phyloP scores from a whole-genome alignment of 2,113 vertebrate genomes.

The Toxostoma redivivum region DNA sequence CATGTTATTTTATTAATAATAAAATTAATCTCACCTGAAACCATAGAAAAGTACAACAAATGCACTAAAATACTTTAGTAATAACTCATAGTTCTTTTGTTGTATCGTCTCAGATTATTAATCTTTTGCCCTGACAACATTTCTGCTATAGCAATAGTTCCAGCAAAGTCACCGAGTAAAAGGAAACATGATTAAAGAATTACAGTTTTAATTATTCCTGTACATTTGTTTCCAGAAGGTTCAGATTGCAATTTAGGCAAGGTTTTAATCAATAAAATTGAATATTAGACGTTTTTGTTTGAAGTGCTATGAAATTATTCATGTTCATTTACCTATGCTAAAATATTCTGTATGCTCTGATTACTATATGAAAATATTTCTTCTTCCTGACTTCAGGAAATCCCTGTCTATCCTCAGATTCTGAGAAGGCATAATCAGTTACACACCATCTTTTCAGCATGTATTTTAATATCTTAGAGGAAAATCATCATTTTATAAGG shows the following conservation, averaged over 20 bases:
- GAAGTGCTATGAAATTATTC: not conserved
- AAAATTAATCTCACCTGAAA: not conserved
- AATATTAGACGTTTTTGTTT: not conserved
- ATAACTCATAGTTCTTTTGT: not conserved
- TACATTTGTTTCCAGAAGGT: not conserved
- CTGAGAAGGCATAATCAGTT: not conserved
- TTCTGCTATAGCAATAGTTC: not conserved
- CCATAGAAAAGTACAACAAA: not conserved
- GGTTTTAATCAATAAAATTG: not conserved
- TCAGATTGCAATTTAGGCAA: not conserved
- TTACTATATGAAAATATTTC: not conserved
- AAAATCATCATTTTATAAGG: not conserved
- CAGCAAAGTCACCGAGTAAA: not conserved
- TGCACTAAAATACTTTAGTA: not conserved
- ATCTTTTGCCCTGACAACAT: not conserved
- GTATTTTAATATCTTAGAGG: not conserved
- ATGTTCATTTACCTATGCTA: not conserved
- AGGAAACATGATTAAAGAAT: not conserved
- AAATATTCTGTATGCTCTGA: not conserved
- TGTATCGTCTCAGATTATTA: not conserved
- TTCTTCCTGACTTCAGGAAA: not conserved
- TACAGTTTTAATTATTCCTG: not conserved
- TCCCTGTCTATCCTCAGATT: not conserved
- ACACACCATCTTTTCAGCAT: not conserved
- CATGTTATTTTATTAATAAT: not conserved